Evolutionary conservation across 2,888 invertebrate genomes (phyloP), one percentile per base, ranked within the genome.

Genomic region (Tenthredo amoena): DNA sequence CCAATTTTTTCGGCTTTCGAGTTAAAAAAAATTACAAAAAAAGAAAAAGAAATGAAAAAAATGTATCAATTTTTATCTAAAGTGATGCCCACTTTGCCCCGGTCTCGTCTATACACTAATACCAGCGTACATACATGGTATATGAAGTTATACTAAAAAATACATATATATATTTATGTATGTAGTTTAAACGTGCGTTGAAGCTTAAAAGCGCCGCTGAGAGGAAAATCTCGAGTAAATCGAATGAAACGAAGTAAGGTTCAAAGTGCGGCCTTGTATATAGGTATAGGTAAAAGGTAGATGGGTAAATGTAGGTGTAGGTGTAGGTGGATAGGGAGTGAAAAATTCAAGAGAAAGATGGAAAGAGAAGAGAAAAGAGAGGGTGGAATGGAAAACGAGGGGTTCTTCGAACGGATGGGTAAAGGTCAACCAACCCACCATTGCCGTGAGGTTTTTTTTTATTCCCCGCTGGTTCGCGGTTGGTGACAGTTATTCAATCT

Each of bases 371-470:
- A 72, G 72, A 37, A 12, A 40, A 7, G 47, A 47, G 15, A n/a
- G 74, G 37, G 40, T 37, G 7, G 18, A 37, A 12, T 21, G 43
- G 3, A 62, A 21, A n/a, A 10, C 26, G 62, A 62, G 62, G 62
- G 62, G 26, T 26, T 62, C 62, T 62, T 62, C 31, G 18, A 18
- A 62, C 62, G 40, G 47, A 74, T 74, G 74, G 43, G 43, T 74
- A 74, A 74, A 74, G 74, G 74, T 74, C 74, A 43, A 43, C 40
- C 74, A 74, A 74, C 74, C 74, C 72, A 40, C 72, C 72, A 68
- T 37, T 21, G 37, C 72, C 72, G 7, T 18, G 34, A 72, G 21
- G 72, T 72, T 68, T 34, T 65, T 21, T 21, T 68, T 15, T 34
- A 26, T 34, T 68, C 34, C 34, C 34, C 15, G 18, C 34, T 68